Conservation (phyloP, 2,113 vertebrate genomes). For the Burhinus bistriatus region DNA sequence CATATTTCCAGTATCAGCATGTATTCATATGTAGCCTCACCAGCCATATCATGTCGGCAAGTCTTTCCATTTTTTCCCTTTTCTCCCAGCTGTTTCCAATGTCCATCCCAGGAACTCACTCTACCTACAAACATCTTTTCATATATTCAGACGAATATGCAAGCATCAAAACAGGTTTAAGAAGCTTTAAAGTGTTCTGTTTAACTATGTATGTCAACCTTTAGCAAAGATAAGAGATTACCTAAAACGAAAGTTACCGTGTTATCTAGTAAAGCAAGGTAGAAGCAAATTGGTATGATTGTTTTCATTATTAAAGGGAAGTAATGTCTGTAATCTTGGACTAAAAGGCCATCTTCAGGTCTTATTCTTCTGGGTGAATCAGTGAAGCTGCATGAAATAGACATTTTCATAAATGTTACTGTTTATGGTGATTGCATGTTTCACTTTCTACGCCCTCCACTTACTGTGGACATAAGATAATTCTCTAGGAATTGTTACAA, state of each 20-base stretch:
- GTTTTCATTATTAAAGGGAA: background rate
- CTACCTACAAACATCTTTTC: background rate
- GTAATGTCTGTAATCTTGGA: background rate
- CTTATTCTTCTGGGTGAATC: background rate
- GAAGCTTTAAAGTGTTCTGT: background rate
- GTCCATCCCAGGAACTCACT: background rate
- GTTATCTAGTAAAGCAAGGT: background rate
- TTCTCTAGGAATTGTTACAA: background rate
- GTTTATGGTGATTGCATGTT: background rate
- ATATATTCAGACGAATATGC: background rate
- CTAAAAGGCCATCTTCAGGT: background rate
- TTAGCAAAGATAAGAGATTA: background rate
- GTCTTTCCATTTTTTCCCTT: background rate
- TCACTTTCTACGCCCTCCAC: background rate
- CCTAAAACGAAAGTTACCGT: background rate
- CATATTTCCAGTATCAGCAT: background rate
- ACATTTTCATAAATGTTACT: background rate
- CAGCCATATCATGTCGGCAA: background rate
- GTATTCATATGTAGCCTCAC: background rate
- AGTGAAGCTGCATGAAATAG: background rate
- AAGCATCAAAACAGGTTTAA: background rate
- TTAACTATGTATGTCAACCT: background rate
- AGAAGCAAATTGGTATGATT: background rate
- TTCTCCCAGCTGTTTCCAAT: background rate
- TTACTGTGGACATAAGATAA: background rate